Percentiles rank a stretch among this genome's conserved stretches.
phyloP scores from a whole-genome alignment of 1,140 invertebrate species.

The Daktulosphaira vitifoliae region DNA sequence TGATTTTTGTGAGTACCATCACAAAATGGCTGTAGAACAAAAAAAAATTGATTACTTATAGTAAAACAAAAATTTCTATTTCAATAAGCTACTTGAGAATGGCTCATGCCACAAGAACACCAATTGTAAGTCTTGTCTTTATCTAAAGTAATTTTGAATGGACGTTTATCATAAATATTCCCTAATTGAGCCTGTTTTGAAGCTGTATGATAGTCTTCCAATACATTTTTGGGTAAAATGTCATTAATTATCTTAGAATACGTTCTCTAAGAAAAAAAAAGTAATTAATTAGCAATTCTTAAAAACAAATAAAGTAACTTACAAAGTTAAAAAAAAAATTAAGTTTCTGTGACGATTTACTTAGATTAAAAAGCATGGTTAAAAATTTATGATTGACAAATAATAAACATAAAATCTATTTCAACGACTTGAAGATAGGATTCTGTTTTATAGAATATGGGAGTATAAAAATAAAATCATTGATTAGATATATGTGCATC shows the following conservation, averaged over 20 bases:
- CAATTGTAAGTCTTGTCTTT: conserved; percentile 79
- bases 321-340: too few species aligned
- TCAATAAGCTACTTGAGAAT: conserved; percentile 54
- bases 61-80: not conserved
- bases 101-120: conserved; percentile 89
- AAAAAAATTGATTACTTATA: not conserved
- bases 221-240: conserved; percentile 39
- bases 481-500: too few species aligned
- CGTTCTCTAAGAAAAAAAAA: conserved; percentile 10
- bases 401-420: too few species aligned
- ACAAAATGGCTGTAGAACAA: conserved; percentile 66
- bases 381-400: too few species aligned
- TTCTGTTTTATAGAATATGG: too few species aligned
- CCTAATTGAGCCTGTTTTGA: conserved; percentile 56
- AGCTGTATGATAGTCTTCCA: conserved; percentile 36
- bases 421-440: too few species aligned
- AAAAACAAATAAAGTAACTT: not conserved
- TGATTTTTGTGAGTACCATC: conserved; percentile 36
- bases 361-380: too few species aligned
- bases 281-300: not conserved
- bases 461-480: too few species aligned
- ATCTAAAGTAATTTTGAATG: conserved; percentile 68
- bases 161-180: conserved; percentile 74
- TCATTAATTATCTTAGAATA: conserved; percentile 30
- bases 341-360: too few species aligned